A percentile compares a stretch with the other conserved stretches of the same genome.
phyloP scores from a whole-genome alignment of 2,113 vertebrate genomes.

The Menura novaehollandiae region DNA sequence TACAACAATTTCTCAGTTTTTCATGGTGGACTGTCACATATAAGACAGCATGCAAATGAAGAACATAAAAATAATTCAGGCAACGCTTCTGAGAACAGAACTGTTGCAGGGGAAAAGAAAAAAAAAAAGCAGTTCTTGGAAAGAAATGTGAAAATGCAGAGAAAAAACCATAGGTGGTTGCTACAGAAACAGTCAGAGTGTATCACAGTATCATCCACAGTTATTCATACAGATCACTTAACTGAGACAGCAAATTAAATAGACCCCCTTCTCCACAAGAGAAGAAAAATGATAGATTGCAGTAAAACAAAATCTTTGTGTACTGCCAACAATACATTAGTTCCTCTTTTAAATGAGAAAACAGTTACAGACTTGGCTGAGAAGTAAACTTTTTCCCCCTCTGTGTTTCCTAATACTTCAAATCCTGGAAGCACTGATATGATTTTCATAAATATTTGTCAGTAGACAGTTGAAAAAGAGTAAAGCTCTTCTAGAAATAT shows the following conservation, averaged over 20 bases:
- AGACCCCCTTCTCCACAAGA: background rate
- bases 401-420: background rate
- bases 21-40: background rate
- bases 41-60: background rate
- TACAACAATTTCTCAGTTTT: background rate
- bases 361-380: background rate
- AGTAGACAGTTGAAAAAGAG: background rate
- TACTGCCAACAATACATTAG: background rate
- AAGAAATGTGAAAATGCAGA: background rate
- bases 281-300: background rate
- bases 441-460: background rate
- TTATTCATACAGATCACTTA: background rate
- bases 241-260: slow-evolving; percentile 7
- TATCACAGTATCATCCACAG: background rate
- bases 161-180: background rate
- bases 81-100: background rate
- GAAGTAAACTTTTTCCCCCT: background rate
- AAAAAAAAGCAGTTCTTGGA: background rate
- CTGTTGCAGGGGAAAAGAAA: background rate
- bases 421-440: background rate
- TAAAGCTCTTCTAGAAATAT: background rate
- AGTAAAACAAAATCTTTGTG: background rate
- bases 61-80: slow-evolving; percentile 15
- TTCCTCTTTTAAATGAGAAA: slow-evolving; percentile 5
- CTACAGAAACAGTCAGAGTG: slow-evolving; percentile 27